Evolutionary conservation across 2,113 vertebrate species (phyloP).

Genomic region (Pandion haliaetus): DNA sequence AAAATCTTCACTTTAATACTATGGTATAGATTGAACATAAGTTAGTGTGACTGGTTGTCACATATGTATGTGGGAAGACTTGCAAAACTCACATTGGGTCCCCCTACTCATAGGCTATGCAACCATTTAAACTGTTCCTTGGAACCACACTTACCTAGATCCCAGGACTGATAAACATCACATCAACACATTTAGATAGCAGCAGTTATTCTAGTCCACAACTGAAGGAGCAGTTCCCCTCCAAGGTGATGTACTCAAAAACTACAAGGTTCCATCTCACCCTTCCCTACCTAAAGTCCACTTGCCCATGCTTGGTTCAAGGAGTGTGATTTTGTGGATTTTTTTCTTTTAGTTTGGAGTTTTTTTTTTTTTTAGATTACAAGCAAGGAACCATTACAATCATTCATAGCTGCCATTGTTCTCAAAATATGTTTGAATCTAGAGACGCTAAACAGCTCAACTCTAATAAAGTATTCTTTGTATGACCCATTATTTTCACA

Average conservation of each 20-base stretch:
- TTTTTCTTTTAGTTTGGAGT: no score
- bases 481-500: neutral
- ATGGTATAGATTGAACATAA: neutral
- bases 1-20: neutral
- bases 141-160: neutral
- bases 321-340: neutral
- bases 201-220: neutral
- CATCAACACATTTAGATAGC: fast-evolving
- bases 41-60: neutral
- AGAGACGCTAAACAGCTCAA: neutral
- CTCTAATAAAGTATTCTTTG: neutral
- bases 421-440: neutral
- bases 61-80: neutral
- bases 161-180: neutral
- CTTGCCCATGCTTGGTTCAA: neutral
- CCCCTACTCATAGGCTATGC: neutral
- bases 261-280: neutral
- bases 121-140: neutral
- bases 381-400: neutral
- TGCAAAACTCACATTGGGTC: neutral
- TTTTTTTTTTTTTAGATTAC: neutral
- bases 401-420: neutral
- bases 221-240: neutral
- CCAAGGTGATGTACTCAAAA: neutral
- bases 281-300: neutral